Conservation (phyloP, 2,888 invertebrate genomes). For the Parnassius apollo region DNA sequence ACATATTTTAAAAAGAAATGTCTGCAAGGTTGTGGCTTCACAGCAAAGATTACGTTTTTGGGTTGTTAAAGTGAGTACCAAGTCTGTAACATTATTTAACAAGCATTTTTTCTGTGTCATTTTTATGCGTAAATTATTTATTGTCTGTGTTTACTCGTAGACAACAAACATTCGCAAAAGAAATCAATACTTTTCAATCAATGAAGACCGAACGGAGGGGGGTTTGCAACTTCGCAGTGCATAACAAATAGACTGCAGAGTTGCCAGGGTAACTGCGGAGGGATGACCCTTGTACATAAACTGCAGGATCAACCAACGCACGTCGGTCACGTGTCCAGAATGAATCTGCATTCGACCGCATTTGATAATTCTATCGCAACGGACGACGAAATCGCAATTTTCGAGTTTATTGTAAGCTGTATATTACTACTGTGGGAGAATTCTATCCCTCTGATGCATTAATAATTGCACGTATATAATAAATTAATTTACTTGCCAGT, state of each 20-base stretch:
- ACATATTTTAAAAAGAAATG: too few relatives aligned
- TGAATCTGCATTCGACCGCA: conserved; percentile 30
- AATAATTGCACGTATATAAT: too few relatives aligned
- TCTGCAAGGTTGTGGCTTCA: too few relatives aligned
- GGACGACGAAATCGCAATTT: conserved; percentile 14
- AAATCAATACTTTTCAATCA: conserved; percentile 14
- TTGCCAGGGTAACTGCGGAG: conserved; percentile 25
- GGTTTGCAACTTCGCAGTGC: conserved; percentile 11
- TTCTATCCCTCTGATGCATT: not conserved
- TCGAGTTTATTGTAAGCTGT: conserved; percentile 8
- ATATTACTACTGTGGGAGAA: not conserved
- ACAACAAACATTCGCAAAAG: not conserved
- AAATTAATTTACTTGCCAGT: not conserved
- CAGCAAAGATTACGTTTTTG: too few relatives aligned
- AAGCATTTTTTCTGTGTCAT: too few relatives aligned
- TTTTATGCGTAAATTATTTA: too few relatives aligned
- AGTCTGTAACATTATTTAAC: too few relatives aligned
- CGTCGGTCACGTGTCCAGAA: conserved; percentile 38
- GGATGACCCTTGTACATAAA: conserved; percentile 10
- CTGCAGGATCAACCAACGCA: conserved; percentile 25
- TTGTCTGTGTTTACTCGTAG: too few relatives aligned
- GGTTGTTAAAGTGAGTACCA: too few relatives aligned
- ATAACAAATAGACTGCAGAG: conserved; percentile 23
- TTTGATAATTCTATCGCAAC: conserved; percentile 40
- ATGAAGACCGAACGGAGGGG: not conserved